Conservation (phyloP, 23 tunicate genomes). For the Diplosoma virens region DNA sequence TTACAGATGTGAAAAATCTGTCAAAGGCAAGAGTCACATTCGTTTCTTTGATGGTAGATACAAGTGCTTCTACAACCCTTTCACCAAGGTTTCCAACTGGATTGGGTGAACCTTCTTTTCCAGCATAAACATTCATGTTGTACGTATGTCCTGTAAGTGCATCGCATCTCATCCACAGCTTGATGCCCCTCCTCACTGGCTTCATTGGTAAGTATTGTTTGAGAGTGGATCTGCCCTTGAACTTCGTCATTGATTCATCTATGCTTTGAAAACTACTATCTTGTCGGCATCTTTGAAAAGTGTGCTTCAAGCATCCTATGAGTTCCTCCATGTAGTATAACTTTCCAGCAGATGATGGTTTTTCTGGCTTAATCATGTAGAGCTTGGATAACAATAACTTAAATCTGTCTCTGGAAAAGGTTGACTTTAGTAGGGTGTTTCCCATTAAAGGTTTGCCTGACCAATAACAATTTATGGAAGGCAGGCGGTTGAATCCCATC, state of each 20-base stretch:
- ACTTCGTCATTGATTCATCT: constrained; percentile 28
- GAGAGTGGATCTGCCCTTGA: constrained; percentile 23
- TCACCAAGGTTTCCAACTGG: constrained; percentile 26
- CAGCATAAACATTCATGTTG: constrained; percentile 22
- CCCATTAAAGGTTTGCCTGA: constrained; percentile 10
- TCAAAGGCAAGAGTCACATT: constrained; percentile 30
- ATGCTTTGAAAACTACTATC: constrained; percentile 16
- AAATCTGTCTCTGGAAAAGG: constrained; percentile 16
- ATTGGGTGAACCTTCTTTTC: neutral
- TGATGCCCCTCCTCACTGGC: constrained; percentile 9
- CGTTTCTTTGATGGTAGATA: constrained; percentile 10
- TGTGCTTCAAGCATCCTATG: constrained; percentile 3
- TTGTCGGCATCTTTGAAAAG: constrained; percentile 18
- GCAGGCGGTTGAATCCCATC: too few species aligned
- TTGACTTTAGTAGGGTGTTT: constrained; percentile 6
- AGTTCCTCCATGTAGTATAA: constrained; percentile 21
- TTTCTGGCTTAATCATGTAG: constrained; percentile 4
- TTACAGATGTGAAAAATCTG: constrained; percentile 28
- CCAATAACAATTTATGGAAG: too few species aligned
- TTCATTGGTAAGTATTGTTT: constrained; percentile 13
- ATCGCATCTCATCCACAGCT: constrained; percentile 18
- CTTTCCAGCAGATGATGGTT: constrained; percentile 26
- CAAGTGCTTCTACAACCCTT: constrained; percentile 8
- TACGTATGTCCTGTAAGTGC: constrained; percentile 2
- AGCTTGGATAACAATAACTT: neutral